Percentiles rank a stretch among this genome's conserved stretches.
Conservation (phyloP, 2,888 invertebrate genomes). For the Altica lythri region DNA sequence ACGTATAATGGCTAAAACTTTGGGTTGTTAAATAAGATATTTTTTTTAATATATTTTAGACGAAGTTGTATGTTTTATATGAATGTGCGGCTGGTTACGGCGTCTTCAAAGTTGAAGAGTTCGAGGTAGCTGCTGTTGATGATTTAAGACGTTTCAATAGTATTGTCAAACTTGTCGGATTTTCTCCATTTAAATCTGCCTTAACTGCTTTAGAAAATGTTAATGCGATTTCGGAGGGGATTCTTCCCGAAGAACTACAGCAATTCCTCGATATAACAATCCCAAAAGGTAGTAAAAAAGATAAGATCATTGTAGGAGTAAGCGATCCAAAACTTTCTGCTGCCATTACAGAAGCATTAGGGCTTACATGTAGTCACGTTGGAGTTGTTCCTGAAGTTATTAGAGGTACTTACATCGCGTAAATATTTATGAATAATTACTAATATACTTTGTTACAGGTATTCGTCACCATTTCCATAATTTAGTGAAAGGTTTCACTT, state of each 20-base stretch:
- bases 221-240: conserved; percentile 92
- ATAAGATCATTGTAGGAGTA: conserved; percentile 78
- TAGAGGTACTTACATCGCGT: conserved; percentile 64
- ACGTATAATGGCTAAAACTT: too few relatives aligned
- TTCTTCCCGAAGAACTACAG: conserved; percentile 86
- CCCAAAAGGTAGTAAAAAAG: conserved; percentile 76
- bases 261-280: conserved; percentile 88
- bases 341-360: conserved; percentile 83
- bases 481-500: conserved; percentile 82
- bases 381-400: conserved; percentile 91
- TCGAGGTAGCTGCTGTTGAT: conserved; percentile 89
- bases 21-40: too few relatives aligned
- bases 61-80: conserved; percentile 76
- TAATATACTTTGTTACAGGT: too few relatives aligned
- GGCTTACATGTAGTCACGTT: conserved; percentile 80
- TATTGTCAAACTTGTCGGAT: conserved; percentile 86
- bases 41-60: too few relatives aligned
- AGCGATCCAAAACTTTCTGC: conserved; percentile 89
- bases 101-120: conserved; percentile 88
- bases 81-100: conserved; percentile 98
- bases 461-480: conserved; percentile 81
- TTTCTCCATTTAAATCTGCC: conserved; percentile 93
- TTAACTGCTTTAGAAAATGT: conserved; percentile 92
- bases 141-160: conserved; percentile 88
- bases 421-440: not conserved